Evolutionary conservation across 1,140 invertebrate genomes (phyloP), one percentile per base, ranked within the genome.

Genomic region (Drosophila rufa): DNA sequence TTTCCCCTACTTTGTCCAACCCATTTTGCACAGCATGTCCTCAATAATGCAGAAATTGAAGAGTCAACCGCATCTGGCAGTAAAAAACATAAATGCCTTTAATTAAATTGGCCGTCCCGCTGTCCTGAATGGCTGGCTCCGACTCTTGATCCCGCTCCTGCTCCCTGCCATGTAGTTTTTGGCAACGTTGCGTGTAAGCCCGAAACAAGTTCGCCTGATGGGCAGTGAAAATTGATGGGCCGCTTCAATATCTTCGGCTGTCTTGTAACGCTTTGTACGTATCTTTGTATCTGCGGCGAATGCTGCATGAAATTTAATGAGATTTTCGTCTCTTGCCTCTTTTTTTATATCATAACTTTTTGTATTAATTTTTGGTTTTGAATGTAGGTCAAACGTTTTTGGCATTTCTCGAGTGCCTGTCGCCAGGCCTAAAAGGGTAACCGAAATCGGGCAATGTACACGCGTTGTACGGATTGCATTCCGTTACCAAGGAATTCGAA

Each of bases 361-460:
- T 76, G 46, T 58, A 57, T 58, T 67, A 69, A 78, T 61, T 78
- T 78, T 53, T 65, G 36, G 53, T 53, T 56, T 45, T 43, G 48
- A 69, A 87, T 84, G 83, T 89, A 80, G 84, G 83, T 87, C 86
- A 89, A 87, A 89, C 74, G 84, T 89, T 89, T 89, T 78, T 74
- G 46, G 69, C 68, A 80, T 83, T 69, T 83, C 55, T 48, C 42
- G 65, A 68, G 57, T 79, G 59, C 68, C 76, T 68, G 56, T 68
- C 57, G 66, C 53, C 42, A 40, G 36, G 65, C 75, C 40, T 46
- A 53, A 68, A 86, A 51, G 82, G 82, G 82, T 82, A 85, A 86
- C 59, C 68, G 58, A 86, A 86, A 82, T 68, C 75, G 64, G 64
- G 60, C 77, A 84, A 84, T 71, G 79, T 74, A 74, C 70, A 74